phyloP scores from a whole-genome alignment of 2,113 vertebrate genomes.

The Mus pahari region DNA sequence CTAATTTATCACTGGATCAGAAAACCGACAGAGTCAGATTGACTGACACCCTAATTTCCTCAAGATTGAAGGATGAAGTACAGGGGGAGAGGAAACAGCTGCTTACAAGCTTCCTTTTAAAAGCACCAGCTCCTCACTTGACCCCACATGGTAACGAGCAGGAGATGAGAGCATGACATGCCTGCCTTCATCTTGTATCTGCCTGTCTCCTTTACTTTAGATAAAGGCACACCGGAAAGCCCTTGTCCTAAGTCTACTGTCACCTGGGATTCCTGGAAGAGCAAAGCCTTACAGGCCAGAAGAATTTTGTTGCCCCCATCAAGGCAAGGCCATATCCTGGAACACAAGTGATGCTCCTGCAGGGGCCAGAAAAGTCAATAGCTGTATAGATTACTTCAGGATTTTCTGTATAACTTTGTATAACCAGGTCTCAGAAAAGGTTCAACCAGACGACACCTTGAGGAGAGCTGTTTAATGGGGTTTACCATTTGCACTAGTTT shows the following conservation, averaged over 20 bases:
- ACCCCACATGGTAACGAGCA: background rate
- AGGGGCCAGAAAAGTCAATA: background rate
- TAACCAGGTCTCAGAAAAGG: background rate
- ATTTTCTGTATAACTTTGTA: background rate
- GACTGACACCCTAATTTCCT: constrained; percentile 3
- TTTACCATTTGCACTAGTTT: background rate
- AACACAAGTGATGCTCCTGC: background rate
- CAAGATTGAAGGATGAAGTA: background rate
- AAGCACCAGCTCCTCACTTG: background rate
- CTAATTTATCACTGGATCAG: background rate
- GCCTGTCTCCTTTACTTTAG: background rate
- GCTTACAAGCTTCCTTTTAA: background rate
- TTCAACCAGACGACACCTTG: background rate
- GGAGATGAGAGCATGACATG: background rate
- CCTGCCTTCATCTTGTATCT: background rate
- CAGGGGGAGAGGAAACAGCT: background rate
- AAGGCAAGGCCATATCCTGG: background rate
- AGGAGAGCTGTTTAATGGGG: background rate
- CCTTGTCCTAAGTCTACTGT: background rate
- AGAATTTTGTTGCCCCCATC: background rate
- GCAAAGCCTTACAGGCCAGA: background rate
- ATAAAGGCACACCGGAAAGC: background rate
- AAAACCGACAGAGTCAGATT: background rate
- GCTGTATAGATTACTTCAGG: background rate
- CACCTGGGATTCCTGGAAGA: background rate